Evolutionary conservation across 2,113 vertebrate genomes (phyloP).

Genomic region (Odontophorus gujanensis): DNA sequence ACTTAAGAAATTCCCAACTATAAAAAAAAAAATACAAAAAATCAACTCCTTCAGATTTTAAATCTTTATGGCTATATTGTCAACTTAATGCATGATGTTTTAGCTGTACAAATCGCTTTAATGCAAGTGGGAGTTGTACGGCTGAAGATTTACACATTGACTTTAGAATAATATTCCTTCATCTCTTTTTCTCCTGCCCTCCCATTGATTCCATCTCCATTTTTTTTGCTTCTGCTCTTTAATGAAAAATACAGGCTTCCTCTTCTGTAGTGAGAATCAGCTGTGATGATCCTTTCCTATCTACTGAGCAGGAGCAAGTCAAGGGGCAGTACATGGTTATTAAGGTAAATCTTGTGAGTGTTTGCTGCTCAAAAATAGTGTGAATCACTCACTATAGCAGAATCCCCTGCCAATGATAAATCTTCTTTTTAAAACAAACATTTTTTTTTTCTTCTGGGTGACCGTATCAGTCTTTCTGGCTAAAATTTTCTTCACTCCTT

Average conservation of each 20-base stretch:
- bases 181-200: background rate
- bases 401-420: background rate
- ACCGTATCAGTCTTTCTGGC: background rate
- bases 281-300: background rate
- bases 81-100: conserved; percentile 61
- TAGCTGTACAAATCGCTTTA: conserved; percentile 66
- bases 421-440: background rate
- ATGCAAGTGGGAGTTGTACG: conserved; percentile 54
- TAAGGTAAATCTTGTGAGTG: conserved; percentile 7
- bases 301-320: background rate
- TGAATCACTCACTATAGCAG: background rate
- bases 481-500: conserved; percentile 26
- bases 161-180: conserved; percentile 57
- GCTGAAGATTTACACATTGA: conserved; percentile 57
- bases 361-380: background rate
- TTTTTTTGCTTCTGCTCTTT: background rate
- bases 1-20: conserved; percentile 32
- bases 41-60: conserved; percentile 4
- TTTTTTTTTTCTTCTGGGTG: background rate
- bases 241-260: background rate
- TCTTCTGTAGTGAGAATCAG: background rate
- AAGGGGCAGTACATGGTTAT: background rate
- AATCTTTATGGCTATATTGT: conserved; percentile 49
- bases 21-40: background rate
- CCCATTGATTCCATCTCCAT: background rate